Conservation (phyloP, 2,888 invertebrate genomes). For the Marronus borbonicus region DNA sequence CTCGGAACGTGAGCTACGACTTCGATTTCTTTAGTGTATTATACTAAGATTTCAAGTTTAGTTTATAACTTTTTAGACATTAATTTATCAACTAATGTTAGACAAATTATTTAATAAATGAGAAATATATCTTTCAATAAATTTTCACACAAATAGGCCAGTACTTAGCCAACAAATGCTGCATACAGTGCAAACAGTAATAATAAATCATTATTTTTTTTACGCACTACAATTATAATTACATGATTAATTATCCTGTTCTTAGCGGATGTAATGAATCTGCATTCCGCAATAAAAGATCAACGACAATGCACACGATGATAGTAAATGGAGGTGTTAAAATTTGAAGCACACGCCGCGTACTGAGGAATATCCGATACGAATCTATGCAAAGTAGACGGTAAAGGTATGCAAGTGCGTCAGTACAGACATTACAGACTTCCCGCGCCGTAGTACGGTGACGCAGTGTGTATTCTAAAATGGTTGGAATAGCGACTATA, state of each 20-base stretch:
- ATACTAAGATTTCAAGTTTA: no score
- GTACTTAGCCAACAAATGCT: no score
- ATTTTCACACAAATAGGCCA: no score
- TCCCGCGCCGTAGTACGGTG: neutral
- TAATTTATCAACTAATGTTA: no score
- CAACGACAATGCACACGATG: neutral
- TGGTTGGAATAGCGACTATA: neutral
- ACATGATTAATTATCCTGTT: constrained; percentile 17
- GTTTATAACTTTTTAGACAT: no score
- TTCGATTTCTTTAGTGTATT: no score
- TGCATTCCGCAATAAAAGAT: neutral
- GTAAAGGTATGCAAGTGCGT: constrained; percentile 3
- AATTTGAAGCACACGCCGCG: neutral
- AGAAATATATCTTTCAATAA: no score
- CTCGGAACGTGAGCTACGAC: no score
- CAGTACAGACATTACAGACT: neutral
- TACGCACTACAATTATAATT: neutral
- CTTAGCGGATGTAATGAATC: neutral
- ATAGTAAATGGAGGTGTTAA: neutral
- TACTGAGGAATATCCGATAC: neutral
- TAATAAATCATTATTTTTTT: neutral
- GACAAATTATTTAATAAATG: no score
- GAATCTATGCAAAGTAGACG: constrained; percentile 12
- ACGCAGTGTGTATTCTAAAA: neutral
- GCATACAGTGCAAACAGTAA: neutral